Base-by-base conservation (phyloP, 2,888 invertebrate genomes). In the Boloria selene region DNA sequence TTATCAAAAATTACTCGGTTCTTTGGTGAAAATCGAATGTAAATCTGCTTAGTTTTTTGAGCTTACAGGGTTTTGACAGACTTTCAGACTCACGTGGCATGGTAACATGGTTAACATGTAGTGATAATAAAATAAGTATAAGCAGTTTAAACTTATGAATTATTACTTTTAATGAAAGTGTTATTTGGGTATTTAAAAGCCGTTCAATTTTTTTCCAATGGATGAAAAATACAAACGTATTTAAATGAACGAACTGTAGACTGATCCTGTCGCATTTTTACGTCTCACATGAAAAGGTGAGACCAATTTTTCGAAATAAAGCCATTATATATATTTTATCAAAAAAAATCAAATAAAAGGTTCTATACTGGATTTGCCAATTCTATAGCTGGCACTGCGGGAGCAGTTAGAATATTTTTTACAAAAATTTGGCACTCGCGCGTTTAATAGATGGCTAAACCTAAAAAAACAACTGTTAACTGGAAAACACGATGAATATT, bases 401-500 rank as follows among this genome's bases (percentile, higher is more conserved):
- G 55, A 56, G 44, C 44, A 44, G 55, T 55, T 55, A 45, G 44
- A 55, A 22, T 56, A 56, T 56, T 56, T 56, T 56, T 56, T 55
- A 55, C 18, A n/a, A 44, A 56, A 56, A 56, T 44, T 56, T 56
- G 55, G 55, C 55, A 56, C 55, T 38, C 31, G 44, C 55, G 55
- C 18, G 18, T 56, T 56, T 44, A 55, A 56, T 56, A 56, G 55
- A 45, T 44, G 55, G 10, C 44, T 53, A 31, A 22, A 44, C 44
- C 55, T 10, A n/a, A 56, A 56, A 55, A 44, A 56, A 56, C 44
- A 56, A 38, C 44, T 56, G 55, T 44, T 55, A 56, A 56, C 55
- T 56, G 22, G 55, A 44, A 44, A n/a, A 10, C 22, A 14, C 55
- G 42, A 44, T 44, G 22, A 22, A 56, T 22, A 56, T 44, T 44